Percentiles rank a stretch among this genome's conserved stretches.
These are phyloP conservation scores for Luperina testacea DNA, from an alignment of 2,888 invertebrate genomes.

Conservation along the genomic window DNA sequence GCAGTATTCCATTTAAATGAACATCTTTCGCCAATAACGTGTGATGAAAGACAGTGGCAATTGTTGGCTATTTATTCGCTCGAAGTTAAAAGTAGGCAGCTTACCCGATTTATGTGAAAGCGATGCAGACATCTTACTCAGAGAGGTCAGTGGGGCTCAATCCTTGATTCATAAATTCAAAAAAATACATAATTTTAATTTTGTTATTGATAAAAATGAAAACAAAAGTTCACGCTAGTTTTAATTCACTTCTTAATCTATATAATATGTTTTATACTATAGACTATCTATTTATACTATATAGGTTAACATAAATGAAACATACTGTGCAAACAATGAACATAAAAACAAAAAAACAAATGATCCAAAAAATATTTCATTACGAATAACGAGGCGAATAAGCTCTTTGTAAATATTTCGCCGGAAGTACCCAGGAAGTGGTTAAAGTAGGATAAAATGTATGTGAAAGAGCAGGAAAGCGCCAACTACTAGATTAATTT, in stretches of 20 bases:
- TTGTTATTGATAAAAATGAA: background rate
- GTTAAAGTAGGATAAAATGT: constrained; percentile 4
- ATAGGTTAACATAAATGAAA: constrained; percentile 35
- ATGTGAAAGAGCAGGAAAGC: background rate
- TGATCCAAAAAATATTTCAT: constrained; percentile 14
- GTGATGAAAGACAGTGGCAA: background rate
- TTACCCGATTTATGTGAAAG: background rate
- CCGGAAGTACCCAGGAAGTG: constrained; percentile 9
- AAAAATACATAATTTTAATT: background rate
- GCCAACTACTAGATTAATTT: constrained; percentile 13
- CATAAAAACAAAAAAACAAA: background rate
- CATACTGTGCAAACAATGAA: constrained; percentile 28
- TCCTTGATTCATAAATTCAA: background rate
- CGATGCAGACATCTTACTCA: background rate
- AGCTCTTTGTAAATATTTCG: constrained; percentile 51
- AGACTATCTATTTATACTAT: background rate
- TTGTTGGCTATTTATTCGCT: background rate
- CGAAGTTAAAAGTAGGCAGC: background rate
- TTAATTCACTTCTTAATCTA: background rate
- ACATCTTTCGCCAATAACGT: constrained; percentile 1
- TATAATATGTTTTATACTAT: background rate
- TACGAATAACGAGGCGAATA: constrained; percentile 44
- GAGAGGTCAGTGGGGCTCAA: too few relatives aligned
- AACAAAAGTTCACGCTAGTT: background rate
- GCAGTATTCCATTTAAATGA: background rate